Evolutionary conservation across 2,888 invertebrate species (phyloP), one percentile per base, ranked within the genome.

Genomic region (Caenorhabditis sp.): DNA sequence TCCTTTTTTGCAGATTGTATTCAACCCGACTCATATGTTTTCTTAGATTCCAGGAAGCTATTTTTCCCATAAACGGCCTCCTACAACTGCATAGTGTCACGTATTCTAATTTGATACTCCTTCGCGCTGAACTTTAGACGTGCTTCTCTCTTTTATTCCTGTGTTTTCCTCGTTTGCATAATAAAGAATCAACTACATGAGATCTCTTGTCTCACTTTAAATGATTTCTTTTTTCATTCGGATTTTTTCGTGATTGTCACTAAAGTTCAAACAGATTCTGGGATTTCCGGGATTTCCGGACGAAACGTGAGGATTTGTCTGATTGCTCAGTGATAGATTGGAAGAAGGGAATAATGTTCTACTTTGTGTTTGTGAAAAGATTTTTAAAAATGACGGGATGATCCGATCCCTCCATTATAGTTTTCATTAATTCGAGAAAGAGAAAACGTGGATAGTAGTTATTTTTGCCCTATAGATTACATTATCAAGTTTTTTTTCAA

Each of bases 51-150:
- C 50, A 15, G 58, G 30, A 39, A 56, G 32, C 56, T 30, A 26
- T 56, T 26, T 41, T 68, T 50, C 50, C 66, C 66, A 63, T 27
- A 43, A 26, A 3, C 20, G 20, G 7, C 30, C 22, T 22, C 6
- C 39, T 22, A 41, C 53, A 43, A 26, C 37, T 46, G 43, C 22
- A 37, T 37, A 70, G 43, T 70, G 53, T 59, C 70, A 70, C 70
- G 70, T 70, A 70, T 59, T 50, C 59, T 59, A 70, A 70, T 59
- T 68, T 41, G 59, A 56, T 59, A 45, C 68, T 68, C 52, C 37
- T 43, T 50, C 41, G 32, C 52, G 13, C 30, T 66, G 48, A 66
- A 58, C 66, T 66, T 66, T 66, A 39, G 41, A 41, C 56, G 46
- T 41, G 24, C 22, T 46, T 27, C 55, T 35, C 27, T 4, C 13